Conservation (phyloP, 2,113 vertebrate genomes). For the Petrocephalus microphthalmus region DNA sequence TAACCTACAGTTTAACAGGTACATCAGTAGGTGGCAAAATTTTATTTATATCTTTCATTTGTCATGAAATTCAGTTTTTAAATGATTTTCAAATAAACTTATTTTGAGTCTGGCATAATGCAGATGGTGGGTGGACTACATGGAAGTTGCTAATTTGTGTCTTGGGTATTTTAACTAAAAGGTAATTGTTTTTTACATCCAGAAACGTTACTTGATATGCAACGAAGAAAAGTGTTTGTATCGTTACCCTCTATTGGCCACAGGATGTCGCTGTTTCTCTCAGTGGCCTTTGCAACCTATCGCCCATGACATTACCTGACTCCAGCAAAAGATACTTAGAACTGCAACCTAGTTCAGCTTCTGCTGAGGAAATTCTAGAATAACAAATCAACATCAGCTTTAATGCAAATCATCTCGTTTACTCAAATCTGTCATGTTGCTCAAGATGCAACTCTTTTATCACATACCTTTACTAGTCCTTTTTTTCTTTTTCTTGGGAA, state of each 20-base stretch:
- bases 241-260: not conserved
- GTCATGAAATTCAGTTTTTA: not conserved
- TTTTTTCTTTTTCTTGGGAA: too few species aligned
- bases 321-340: not conserved
- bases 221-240: not conserved
- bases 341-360: not conserved
- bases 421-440: not conserved
- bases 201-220: not conserved
- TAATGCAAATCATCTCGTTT: not conserved
- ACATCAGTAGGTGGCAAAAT: not conserved
- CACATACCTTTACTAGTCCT: not conserved
- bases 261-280: conserved; percentile 5
- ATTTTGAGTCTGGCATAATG: not conserved
- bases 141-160: not conserved
- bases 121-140: not conserved
- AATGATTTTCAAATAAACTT: not conserved
- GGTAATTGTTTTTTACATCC: not conserved
- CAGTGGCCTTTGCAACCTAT: not conserved
- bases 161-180: not conserved
- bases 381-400: not conserved
- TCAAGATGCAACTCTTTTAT: not conserved
- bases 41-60: not conserved
- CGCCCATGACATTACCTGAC: not conserved
- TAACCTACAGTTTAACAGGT: not conserved
- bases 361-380: not conserved